These are phyloP conservation scores for Scaptomyza caliginosa DNA, from an alignment of 2,888 invertebrate genomes.

Conservation along the genomic window DNA sequence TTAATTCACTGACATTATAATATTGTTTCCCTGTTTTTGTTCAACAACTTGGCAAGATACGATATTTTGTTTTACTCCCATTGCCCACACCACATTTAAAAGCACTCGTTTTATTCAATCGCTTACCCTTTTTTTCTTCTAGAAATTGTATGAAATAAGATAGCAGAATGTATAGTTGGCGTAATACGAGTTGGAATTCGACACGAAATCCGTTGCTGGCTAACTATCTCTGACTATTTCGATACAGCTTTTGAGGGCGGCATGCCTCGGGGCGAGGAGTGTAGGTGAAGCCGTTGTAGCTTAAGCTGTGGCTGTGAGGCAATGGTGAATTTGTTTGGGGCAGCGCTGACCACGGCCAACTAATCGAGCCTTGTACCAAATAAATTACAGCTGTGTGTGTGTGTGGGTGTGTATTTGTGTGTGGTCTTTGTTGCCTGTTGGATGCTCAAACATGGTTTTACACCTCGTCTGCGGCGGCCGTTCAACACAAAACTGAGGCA, in stretches of 20 bases:
- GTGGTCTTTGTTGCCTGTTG: conserved; percentile 30
- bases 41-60: too few relatives aligned
- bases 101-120: too few relatives aligned
- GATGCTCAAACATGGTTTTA: conserved; percentile 63
- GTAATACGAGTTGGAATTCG: neutral
- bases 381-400: conserved; percentile 22
- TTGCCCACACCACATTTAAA: too few relatives aligned
- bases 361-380: conserved; percentile 39
- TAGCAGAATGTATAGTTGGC: too few relatives aligned
- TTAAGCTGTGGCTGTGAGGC: conserved; percentile 1
- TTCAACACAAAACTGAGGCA: conserved; percentile 27
- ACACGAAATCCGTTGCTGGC: conserved; percentile 1
- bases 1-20: too few relatives aligned
- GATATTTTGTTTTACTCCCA: too few relatives aligned
- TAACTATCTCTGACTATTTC: conserved; percentile 8
- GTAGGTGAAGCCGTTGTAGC: neutral
- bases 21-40: too few relatives aligned
- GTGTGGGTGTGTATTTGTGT: neutral
- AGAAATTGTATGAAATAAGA: too few relatives aligned
- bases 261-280: neutral
- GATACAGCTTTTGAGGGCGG: neutral
- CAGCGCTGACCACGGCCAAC: conserved; percentile 30
- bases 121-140: too few relatives aligned
- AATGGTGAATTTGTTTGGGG: conserved; percentile 22
- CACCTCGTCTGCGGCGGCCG: conserved; percentile 58